phyloP scores from a whole-genome alignment of 2,888 invertebrate genomes.

The Spialia ferax region DNA sequence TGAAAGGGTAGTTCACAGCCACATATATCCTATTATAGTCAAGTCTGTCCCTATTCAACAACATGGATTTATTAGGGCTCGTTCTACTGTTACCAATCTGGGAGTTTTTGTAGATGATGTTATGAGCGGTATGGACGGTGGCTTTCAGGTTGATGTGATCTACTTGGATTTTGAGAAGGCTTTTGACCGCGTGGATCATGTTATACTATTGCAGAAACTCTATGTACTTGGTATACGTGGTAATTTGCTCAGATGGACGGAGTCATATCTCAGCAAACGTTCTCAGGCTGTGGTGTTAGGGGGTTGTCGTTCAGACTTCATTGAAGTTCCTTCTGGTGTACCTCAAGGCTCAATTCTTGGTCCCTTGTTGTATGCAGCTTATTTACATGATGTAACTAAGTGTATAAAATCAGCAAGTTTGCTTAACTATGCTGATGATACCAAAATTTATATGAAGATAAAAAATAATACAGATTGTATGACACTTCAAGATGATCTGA shows the following conservation, averaged over 20 bases:
- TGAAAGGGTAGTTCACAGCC: not conserved
- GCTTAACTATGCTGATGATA: not conserved
- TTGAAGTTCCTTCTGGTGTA: not conserved
- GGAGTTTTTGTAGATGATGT: not conserved
- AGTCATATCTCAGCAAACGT: not conserved
- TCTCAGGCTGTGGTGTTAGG: not conserved
- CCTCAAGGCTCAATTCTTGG: not conserved
- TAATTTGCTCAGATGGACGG: not conserved
- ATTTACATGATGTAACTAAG: not conserved
- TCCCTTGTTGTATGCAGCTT: not conserved
- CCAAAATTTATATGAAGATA: not conserved
- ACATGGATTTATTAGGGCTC: conserved; percentile 6
- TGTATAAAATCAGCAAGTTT: too few relatives aligned
- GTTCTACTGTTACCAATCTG: not conserved
- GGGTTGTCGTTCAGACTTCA: not conserved
- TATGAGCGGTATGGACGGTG: not conserved
- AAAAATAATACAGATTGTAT: not conserved
- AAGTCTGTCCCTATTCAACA: not conserved
- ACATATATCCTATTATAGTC: not conserved
- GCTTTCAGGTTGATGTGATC: not conserved
- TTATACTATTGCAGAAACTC: not conserved
- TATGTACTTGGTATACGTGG: not conserved
- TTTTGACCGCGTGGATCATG: not conserved
- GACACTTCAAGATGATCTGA: not conserved
- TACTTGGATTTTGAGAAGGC: not conserved